A percentile compares a stretch with the other conserved stretches of the same genome.
These are phyloP conservation scores for Heliothis subflexa DNA, from an alignment of 1,140 invertebrate genomes.

Conservation along the genomic window DNA sequence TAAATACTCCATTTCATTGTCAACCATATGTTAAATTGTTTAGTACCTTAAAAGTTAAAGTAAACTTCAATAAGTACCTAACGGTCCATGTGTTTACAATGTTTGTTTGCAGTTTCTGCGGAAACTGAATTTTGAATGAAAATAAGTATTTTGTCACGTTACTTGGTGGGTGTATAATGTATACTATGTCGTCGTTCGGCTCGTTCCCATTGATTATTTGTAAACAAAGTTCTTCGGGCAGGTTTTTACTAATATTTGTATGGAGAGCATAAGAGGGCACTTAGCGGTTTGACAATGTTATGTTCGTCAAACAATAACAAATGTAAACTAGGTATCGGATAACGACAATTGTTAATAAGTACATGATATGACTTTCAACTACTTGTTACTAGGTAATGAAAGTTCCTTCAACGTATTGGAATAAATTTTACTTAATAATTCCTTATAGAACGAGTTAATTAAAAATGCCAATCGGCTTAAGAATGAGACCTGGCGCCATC, in stretches of 20 bases:
- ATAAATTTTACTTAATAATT: not conserved
- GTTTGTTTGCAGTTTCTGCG: constrained; percentile 40
- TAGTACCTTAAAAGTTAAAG: constrained; percentile 27
- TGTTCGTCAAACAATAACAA: constrained; percentile 55
- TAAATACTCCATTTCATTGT: constrained; percentile 25
- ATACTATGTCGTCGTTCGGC: constrained; percentile 39
- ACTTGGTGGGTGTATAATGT: constrained; percentile 32
- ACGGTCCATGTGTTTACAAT: constrained; percentile 39
- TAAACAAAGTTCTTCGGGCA: constrained; percentile 62
- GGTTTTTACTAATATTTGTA: constrained; percentile 74
- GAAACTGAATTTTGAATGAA: constrained; percentile 35
- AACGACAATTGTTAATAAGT: not conserved
- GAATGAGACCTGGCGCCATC: constrained; percentile 28
- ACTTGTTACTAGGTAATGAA: not conserved
- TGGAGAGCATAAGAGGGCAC: constrained; percentile 74
- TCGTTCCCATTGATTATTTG: constrained; percentile 73
- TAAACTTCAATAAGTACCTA: constrained; percentile 34
- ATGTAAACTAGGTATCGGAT: constrained; percentile 13
- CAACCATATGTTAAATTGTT: constrained; percentile 27
- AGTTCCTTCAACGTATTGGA: not conserved
- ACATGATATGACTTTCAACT: not conserved
- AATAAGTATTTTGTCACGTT: constrained; percentile 46
- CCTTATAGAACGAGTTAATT: constrained; percentile 20
- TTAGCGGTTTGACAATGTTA: constrained; percentile 74
- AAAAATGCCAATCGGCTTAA: constrained; percentile 25